Conservation (phyloP, 1,140 invertebrate species). For the Dysdera silvatica region DNA sequence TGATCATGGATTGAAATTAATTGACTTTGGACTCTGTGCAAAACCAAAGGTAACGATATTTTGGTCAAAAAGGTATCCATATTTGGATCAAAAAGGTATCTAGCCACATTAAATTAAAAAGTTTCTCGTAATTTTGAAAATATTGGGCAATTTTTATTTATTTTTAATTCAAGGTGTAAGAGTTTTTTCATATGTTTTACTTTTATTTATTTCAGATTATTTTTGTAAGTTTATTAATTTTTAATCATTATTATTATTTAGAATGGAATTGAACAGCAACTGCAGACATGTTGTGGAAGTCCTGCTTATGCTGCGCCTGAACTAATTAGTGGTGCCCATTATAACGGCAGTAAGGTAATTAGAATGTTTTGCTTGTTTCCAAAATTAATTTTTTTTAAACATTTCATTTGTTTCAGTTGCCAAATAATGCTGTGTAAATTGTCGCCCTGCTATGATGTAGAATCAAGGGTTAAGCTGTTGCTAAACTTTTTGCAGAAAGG, state of each 20-base stretch:
- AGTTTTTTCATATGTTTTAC: neutral
- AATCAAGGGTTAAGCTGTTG: too few species aligned
- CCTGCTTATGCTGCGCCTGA: constrained; percentile 68
- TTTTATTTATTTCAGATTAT: neutral
- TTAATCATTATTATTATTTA: constrained; percentile 5
- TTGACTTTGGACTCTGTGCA: constrained; percentile 84
- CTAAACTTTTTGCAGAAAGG: too few species aligned
- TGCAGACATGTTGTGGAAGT: constrained; percentile 72
- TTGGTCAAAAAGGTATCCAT: too few species aligned
- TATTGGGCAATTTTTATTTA: too few species aligned
- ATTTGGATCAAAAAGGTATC: too few species aligned
- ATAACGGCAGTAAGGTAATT: constrained; percentile 48
- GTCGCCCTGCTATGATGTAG: too few species aligned
- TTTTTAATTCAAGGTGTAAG: too few species aligned
- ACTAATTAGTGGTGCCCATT: constrained; percentile 50
- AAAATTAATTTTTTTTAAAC: neutral
- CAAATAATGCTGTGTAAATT: too few species aligned
- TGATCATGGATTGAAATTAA: constrained; percentile 71
- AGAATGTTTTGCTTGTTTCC: neutral
- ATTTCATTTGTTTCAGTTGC: too few species aligned
- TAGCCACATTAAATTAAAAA: too few species aligned
- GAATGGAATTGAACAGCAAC: constrained; percentile 37
- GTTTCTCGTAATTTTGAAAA: too few species aligned
- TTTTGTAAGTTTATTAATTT: constrained; percentile 1
- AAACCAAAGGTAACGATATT: constrained; percentile 52